Evolutionary conservation across 1,140 invertebrate species (phyloP), one percentile per base, ranked within the genome.

Genomic region (Pseudomyrmex pallidus): DNA sequence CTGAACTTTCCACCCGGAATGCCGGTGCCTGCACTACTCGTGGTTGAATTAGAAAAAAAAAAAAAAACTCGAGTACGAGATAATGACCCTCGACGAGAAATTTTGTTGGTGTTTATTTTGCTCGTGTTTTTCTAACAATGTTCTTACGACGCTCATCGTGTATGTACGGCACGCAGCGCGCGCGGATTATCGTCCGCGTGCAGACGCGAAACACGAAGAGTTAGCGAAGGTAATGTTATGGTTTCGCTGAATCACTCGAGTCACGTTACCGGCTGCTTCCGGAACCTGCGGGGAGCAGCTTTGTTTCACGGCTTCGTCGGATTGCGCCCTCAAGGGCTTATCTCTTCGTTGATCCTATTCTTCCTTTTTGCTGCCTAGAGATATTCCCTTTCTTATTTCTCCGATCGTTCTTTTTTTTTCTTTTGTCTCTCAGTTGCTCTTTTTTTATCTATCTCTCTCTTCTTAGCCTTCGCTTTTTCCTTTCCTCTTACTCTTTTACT

Each of bases 221-320:
- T 56, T 70, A 50, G 48, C 70, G 25, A n/a, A 62, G 35, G 17
- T 82, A 82, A 61, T 52, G 70, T 82, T 82, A 74, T 74, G 78
- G 70, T 82, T 82, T 54, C 70, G 78, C 70, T 74, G 78, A 74
- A 74, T 74, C 78, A 74, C 78, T 63, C 78, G 70, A 82, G 70
- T 82, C 78, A 82, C 78, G 70, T 82, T 82, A 82, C 78, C 78
- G 22, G 70, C 78, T 48, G 78, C 59, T 82, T 82, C 78, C 78
- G 70, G 70, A 82, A 82, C 7, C 78, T 35, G 35, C 35, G 35
- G 50, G 70, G 48, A 54, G 50, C 57, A 74, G 78, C 78, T 82
- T 82, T 80, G 74, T 84, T 80, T 84, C 64, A 77, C 54, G 57
- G 64, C 83, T 67, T 57, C 83, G 74, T 62, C 13, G 76, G 57